Conservation (phyloP, 2,113 vertebrate genomes). For the Austrofundulus limnaeus region DNA sequence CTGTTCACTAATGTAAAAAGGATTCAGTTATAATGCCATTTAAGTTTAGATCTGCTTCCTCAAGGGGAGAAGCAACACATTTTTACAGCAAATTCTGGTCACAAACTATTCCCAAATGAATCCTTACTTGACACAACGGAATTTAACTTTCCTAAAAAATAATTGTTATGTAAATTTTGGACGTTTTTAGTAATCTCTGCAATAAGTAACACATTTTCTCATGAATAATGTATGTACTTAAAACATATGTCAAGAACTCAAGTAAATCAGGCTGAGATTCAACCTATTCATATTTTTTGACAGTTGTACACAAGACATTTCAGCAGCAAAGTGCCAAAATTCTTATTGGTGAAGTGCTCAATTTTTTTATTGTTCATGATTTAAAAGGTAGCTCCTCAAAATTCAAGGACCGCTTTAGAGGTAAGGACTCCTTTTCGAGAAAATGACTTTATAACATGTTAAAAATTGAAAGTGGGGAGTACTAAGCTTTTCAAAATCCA, state of each 20-base stretch:
- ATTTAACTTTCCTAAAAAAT: too few relatives aligned
- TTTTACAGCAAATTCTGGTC: not conserved
- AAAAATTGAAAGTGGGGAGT: not conserved
- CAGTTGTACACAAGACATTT: not conserved
- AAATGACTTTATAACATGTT: not conserved
- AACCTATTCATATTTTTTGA: conserved; percentile 30
- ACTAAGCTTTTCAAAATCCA: conserved; percentile 1
- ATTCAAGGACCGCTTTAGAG: conserved; percentile 13
- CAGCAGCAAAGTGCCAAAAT: not conserved
- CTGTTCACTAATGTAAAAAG: conserved; percentile 8
- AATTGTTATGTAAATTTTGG: too few relatives aligned
- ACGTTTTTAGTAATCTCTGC: too few relatives aligned
- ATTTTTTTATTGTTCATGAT: conserved; percentile 20
- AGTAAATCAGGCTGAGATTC: conserved; percentile 42
- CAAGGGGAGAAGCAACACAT: conserved; percentile 9
- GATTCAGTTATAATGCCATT: not conserved
- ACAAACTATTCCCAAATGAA: not conserved
- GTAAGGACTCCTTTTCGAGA: not conserved
- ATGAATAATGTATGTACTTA: conserved; percentile 1
- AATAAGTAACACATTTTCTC: too few relatives aligned
- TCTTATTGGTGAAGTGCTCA: conserved; percentile 15
- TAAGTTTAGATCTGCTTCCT: not conserved
- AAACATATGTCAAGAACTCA: conserved; percentile 62
- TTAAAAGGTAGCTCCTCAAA: not conserved
- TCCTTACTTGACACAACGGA: conserved; percentile 6